phyloP scores from a whole-genome alignment of 2,113 vertebrate genomes.

The Phyllostomus discolor region DNA sequence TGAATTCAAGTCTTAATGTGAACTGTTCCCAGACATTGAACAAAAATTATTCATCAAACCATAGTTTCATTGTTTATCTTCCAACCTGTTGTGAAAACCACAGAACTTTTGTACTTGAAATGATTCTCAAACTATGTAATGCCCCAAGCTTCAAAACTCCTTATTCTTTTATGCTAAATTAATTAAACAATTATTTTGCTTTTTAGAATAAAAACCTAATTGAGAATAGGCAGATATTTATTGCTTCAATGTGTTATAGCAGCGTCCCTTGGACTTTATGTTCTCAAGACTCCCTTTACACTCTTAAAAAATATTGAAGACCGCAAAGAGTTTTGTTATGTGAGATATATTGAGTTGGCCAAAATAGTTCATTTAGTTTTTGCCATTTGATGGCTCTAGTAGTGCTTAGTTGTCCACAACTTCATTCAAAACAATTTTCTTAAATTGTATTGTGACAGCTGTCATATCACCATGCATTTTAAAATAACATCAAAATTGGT shows the following conservation, averaged over 20 bases:
- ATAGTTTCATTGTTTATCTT: not conserved
- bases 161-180: not conserved
- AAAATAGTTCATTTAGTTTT: too few relatives aligned
- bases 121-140: not conserved
- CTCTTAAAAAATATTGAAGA: not conserved
- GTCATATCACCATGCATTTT: too few relatives aligned
- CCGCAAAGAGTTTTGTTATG: not conserved
- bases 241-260: not conserved
- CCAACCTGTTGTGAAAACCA: not conserved
- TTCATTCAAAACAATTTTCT: too few relatives aligned
- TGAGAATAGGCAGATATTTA: not conserved
- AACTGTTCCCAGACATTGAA: conserved; percentile 17
- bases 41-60: conserved; percentile 20
- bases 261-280: not conserved
- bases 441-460: too few relatives aligned
- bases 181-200: not conserved
- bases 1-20: conserved; percentile 44
- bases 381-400: too few relatives aligned
- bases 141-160: not conserved
- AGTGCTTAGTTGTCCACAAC: too few relatives aligned
- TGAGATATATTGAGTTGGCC: too few relatives aligned
- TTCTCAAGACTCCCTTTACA: not conserved
- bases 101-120: not conserved
- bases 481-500: too few relatives aligned
- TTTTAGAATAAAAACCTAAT: not conserved